Base-by-base conservation (phyloP, 2,113 vertebrate species). In the Euleptes europaea region DNA sequence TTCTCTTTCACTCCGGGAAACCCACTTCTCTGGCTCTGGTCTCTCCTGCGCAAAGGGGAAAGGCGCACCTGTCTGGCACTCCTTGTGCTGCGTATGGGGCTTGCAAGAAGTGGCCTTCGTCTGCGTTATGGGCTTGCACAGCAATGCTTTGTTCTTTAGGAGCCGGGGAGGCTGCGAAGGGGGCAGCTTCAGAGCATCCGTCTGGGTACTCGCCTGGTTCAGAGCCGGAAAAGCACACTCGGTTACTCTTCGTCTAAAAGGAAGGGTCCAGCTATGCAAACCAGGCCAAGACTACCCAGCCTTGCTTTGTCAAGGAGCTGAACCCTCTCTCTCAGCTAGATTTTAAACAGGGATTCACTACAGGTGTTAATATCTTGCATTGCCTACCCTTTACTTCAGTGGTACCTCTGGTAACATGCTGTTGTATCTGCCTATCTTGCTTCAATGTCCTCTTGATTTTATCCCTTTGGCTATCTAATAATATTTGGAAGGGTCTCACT, bases 131-230 rank as follows among this genome's bases (percentile, higher is more conserved):
- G 98, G 99, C 72, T 97, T 97, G 87, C 99, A 99, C 60, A 99
- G 92, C 60, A 99, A 94, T 4, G 99, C 97, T 92, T 99, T 99
- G 95, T 99, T 99, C 96, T 99, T 99, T 57, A 99, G 96, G 80
- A 98, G 94, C 80, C 97, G 96, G 26, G 96, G 97, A 63, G 97
- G 97, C 35, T 97, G 94, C 21, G 95, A 95, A 47, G 96, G 85
- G 28, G 95, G 95, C 21, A 95, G 84, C 90, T 97, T 98, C 51
- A 95, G 93, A 17, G 93, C 81, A 84, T 98, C 98, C n/a, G 98
- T 98, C 90, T 98, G 98, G 54, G 97, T 96, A 91, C 97, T 97
- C 65, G 97, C 97, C 98, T 99, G 93, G 88, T 91, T 66, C 47
- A 84, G 82, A 91, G 89, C 91, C 12, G 92, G 54, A 84, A 57